These are phyloP conservation scores for Notolepis coatsorum DNA, from an alignment of 2,797 vertebrate species.

Conservation along the genomic window DNA sequence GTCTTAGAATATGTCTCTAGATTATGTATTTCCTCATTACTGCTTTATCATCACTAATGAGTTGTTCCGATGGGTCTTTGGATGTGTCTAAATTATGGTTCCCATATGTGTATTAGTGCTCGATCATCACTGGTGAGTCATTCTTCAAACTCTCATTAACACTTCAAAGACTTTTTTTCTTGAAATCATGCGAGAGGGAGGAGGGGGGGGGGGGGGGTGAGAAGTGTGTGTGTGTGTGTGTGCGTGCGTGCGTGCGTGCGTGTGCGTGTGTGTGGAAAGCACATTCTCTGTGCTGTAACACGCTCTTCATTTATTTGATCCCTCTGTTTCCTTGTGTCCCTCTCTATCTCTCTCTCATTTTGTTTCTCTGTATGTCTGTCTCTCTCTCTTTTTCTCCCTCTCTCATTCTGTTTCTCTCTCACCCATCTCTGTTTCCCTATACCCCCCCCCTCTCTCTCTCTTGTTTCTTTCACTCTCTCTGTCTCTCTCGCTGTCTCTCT, in stretches of 20 bases:
- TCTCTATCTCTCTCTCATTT: neutral
- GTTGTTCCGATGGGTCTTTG: conserved; percentile 42
- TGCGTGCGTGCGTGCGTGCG: neutral
- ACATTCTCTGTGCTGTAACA: conserved; percentile 8
- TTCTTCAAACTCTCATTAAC: conserved; percentile 66
- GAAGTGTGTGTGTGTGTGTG: neutral
- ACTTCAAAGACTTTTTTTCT: conserved; percentile 51
- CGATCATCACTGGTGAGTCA: conserved; percentile 61
- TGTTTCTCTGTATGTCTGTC: conserved; percentile 2
- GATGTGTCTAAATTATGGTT: conserved; percentile 43
- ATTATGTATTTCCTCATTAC: conserved; percentile 53
- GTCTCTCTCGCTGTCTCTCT: neutral
- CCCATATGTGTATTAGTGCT: conserved; percentile 48
- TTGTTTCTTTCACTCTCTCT: neutral
- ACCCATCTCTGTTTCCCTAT: neutral
- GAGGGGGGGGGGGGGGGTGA: conserved; percentile 17
- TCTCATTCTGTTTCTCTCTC: neutral
- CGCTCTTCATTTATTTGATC: neutral
- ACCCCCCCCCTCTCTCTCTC: neutral
- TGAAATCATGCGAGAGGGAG: conserved; percentile 24
- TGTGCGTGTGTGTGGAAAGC: no score
- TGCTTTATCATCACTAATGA: conserved; percentile 62
- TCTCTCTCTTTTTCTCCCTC: neutral
- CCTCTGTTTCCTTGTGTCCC: no score
- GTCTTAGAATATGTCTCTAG: conserved; percentile 30